Conservation (phyloP, 2,888 invertebrate species). For the Noctua janthina region DNA sequence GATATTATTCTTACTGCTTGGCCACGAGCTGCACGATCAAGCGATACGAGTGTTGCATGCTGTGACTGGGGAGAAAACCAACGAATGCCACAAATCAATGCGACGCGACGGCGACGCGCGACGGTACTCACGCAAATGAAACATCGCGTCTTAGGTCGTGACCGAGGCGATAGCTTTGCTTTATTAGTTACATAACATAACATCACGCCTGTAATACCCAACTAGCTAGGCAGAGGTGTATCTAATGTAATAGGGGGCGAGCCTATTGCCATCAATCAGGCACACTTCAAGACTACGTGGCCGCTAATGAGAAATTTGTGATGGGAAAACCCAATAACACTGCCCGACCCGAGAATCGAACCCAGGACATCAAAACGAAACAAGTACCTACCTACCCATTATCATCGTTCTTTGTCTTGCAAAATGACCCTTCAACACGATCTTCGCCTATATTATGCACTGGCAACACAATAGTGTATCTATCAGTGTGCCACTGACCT, state of each 20-base stretch:
- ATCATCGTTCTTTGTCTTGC: background rate
- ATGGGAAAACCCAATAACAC: too few relatives aligned
- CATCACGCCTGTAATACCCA: too few relatives aligned
- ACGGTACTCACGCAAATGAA: background rate
- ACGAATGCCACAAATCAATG: background rate
- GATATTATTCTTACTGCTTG: too few relatives aligned
- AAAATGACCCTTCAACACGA: background rate
- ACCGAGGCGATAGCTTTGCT: background rate
- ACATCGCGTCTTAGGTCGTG: background rate
- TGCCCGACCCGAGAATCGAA: too few relatives aligned
- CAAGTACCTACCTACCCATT: background rate
- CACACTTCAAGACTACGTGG: too few relatives aligned
- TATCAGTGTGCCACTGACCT: slow-evolving; percentile 44
- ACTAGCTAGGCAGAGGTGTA: too few relatives aligned
- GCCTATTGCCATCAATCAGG: too few relatives aligned
- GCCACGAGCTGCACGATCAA: background rate
- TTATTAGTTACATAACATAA: too few relatives aligned
- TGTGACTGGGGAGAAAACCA: background rate
- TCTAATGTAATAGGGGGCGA: too few relatives aligned
- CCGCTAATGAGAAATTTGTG: too few relatives aligned
- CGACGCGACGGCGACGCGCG: background rate
- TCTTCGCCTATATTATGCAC: background rate
- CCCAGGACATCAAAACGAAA: background rate
- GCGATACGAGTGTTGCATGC: background rate
- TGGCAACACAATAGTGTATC: slow-evolving; percentile 35